Evolutionary conservation across 2,888 invertebrate species (phyloP), one percentile per base, ranked within the genome.

Genomic region (Eupithecia pulchellata): DNA sequence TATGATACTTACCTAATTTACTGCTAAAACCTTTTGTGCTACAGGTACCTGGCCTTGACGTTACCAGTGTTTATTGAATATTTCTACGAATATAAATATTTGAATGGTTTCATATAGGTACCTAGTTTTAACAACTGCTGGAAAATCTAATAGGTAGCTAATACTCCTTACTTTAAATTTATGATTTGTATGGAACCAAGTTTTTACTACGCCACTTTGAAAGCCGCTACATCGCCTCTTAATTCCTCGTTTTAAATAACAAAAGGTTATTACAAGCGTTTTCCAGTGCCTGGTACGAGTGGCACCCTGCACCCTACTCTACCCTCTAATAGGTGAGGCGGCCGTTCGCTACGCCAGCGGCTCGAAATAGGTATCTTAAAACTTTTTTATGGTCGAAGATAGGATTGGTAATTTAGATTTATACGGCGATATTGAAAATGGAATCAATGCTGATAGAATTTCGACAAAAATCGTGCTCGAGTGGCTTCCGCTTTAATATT

Each of bases 161-260:
- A n/a, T 42, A 42, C 9, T 52, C 11, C 11, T 25, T 52, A 25
- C 20, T 20, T 25, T 20, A 13, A n/a, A 25, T 25, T 52, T 4
- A 1, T 52, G 25, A 25, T 52, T 52, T 52, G 20, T 52, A 25
- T 52, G 25, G 52, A 0, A 52, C 2, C 25, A 11, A 11, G 52
- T 52, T 13, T 4, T 20, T 25, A 32, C 27, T 25, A 36, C 34
- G 1, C n/a, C 32, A 61, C 34, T 20, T 32, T 1, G 11, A 81
- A 84, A 85, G 86, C 85, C 83, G 60, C 72, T 64, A 69, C 63
- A 75, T 69, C n/a, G 62, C 68, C 75, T 90, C 89, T 90, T 89
- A 89, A 90, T 89, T 84, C 85, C 82, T 84, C 84, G 86, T 85
- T 90, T 89, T 86, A 89, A 88, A 87, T 86, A 89, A 89, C 90